Conservation (phyloP, 1,140 invertebrate species). For the Drosophila tristis region DNA sequence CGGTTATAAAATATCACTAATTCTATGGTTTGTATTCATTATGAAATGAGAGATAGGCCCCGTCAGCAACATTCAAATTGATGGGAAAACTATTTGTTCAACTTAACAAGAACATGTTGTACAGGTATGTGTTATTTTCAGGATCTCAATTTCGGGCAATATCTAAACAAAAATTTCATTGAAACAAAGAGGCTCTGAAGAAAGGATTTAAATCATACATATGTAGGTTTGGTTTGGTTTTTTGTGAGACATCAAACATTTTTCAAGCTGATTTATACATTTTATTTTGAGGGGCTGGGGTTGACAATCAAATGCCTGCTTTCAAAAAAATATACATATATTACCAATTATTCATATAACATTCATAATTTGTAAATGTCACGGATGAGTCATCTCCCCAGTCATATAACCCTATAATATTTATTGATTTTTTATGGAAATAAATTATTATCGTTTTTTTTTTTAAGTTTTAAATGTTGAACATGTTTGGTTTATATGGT, state of each 20-base stretch:
- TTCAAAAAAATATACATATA: slow-evolving; percentile 45
- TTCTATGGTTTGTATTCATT: slow-evolving; percentile 6
- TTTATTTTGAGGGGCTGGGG: slow-evolving; percentile 17
- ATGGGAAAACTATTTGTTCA: slow-evolving; percentile 2
- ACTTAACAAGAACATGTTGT: slow-evolving; percentile 7
- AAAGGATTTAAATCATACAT: slow-evolving; percentile 7
- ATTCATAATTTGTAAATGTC: slow-evolving; percentile 32
- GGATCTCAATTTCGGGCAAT: too few relatives aligned
- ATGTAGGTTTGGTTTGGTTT: background rate
- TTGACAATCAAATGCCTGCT: slow-evolving; percentile 33
- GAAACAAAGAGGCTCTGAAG: slow-evolving; percentile 7
- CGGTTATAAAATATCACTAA: slow-evolving; percentile 11
- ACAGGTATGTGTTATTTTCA: slow-evolving; percentile 9
- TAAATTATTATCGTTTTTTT: slow-evolving; percentile 11
- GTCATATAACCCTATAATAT: slow-evolving; percentile 29
- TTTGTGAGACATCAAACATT: slow-evolving; percentile 10
- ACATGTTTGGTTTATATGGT: slow-evolving; percentile 41
- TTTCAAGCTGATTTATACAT: slow-evolving; percentile 27
- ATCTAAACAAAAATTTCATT: slow-evolving; percentile 1
- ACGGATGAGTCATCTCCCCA: slow-evolving; percentile 19
- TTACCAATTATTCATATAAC: slow-evolving; percentile 50
- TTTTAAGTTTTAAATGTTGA: slow-evolving; percentile 38
- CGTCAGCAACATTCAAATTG: too few relatives aligned
- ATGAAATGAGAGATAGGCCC: slow-evolving; percentile 1
- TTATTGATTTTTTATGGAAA: slow-evolving; percentile 28